phyloP scores from a whole-genome alignment of 2,888 invertebrate species.

The Dendrolimus pini region DNA sequence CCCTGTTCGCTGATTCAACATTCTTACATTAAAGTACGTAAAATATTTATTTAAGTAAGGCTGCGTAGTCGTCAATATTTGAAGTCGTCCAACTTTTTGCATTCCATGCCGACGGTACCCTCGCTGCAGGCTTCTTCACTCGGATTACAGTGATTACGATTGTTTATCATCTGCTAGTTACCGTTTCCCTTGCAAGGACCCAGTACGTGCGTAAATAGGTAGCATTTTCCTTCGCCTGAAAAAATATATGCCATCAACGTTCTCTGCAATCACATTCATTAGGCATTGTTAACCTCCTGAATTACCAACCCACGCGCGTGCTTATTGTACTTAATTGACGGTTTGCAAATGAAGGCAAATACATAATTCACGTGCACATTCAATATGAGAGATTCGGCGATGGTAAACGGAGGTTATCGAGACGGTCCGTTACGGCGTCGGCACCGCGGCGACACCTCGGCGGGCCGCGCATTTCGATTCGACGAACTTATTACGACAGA shows the following conservation, averaged over 20 bases:
- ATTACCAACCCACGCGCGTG: not conserved
- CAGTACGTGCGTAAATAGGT: no score
- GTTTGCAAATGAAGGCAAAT: not conserved
- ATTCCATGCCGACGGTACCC: constrained; percentile 38
- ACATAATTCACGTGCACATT: constrained; percentile 43
- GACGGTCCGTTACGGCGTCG: constrained; percentile 55
- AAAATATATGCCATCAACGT: constrained; percentile 21
- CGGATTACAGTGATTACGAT: constrained; percentile 44
- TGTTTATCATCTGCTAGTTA: constrained; percentile 39
- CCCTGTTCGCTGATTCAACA: constrained; percentile 17
- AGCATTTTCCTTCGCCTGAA: no score
- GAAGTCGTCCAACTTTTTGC: constrained; percentile 48
- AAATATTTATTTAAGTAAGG: constrained; percentile 58
- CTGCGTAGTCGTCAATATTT: constrained; percentile 38
- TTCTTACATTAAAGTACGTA: constrained; percentile 50
- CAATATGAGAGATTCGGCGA: constrained; percentile 49
- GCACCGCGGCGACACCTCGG: constrained; percentile 48
- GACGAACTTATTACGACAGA: constrained; percentile 76
- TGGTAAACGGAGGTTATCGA: constrained; percentile 2
- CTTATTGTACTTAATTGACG: not conserved
- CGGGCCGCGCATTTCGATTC: constrained; percentile 67
- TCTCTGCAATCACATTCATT: constrained; percentile 16
- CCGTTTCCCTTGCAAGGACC: no score
- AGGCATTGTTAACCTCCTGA: not conserved
- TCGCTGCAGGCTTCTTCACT: constrained; percentile 32